Percentiles rank a stretch among this genome's conserved stretches.
Conservation (phyloP, 2,888 invertebrate species). For the Xylophagus ater region DNA sequence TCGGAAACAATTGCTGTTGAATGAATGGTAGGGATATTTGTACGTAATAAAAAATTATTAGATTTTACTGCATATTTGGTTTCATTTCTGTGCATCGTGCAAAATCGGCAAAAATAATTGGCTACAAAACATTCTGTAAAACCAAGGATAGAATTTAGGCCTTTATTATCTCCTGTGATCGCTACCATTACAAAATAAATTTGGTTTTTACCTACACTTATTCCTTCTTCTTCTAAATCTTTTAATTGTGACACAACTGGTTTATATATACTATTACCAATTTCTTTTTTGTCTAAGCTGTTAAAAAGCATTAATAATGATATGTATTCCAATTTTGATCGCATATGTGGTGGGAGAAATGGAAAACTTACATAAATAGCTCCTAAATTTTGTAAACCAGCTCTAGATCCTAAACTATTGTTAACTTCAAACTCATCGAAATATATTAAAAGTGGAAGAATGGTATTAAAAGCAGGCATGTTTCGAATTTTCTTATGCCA, state of each 20-base stretch:
- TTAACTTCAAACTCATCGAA: conserved; percentile 13
- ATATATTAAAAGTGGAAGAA: conserved; percentile 8
- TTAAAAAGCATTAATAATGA: conserved; percentile 10
- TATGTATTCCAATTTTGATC: conserved; percentile 7
- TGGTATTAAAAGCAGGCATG: not conserved
- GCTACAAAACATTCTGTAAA: conserved; percentile 15
- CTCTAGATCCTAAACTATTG: conserved; percentile 11
- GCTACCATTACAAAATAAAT: conserved; percentile 13
- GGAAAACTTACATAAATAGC: conserved; percentile 10
- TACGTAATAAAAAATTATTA: too few species aligned
- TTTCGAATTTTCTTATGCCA: not conserved
- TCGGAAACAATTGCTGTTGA: too few species aligned
- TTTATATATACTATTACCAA: conserved; percentile 12
- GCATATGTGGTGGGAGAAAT: not conserved
- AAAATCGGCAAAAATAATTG: conserved; percentile 2
- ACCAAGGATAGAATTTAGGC: conserved; percentile 15
- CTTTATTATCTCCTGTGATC: conserved; percentile 18
- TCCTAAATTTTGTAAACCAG: conserved; percentile 13
- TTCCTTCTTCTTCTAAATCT: conserved; percentile 4
- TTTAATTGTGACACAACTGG: conserved; percentile 4
- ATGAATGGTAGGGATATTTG: too few species aligned
- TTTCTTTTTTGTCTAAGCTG: conserved; percentile 12
- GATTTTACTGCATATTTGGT: conserved; percentile 12
- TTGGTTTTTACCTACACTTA: not conserved
- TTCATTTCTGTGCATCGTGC: conserved; percentile 7